Evolutionary conservation across 2,888 invertebrate genomes (phyloP).

Genomic region (Balanococcus diminutus): DNA sequence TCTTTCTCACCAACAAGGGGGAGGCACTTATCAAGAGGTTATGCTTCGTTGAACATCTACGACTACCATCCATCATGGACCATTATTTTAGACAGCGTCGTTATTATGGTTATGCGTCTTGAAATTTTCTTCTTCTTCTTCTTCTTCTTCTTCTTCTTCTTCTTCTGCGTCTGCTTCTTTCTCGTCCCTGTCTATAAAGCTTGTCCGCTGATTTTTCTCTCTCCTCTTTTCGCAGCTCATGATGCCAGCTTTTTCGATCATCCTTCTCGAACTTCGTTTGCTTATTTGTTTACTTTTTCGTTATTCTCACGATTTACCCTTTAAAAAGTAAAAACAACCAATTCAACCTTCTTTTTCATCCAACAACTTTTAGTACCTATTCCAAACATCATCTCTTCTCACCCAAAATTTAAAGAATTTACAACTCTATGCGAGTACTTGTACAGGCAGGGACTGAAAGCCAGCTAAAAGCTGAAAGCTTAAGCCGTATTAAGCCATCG

Average conservation of each 20-base stretch:
- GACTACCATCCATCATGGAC: slow-evolving; percentile 49
- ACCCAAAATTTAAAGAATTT: too few relatives aligned
- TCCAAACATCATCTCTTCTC: too few relatives aligned
- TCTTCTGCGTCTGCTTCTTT: background rate
- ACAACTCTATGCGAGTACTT: too few relatives aligned
- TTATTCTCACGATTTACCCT: background rate
- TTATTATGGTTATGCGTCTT: slow-evolving; percentile 39
- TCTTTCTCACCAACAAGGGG: background rate
- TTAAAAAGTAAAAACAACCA: too few relatives aligned
- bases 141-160: background rate
- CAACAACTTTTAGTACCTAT: too few relatives aligned
- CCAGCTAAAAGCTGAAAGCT: too few relatives aligned
- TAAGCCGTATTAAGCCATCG: too few relatives aligned
- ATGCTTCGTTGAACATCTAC: slow-evolving; percentile 43
- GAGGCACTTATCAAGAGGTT: slow-evolving; percentile 51
- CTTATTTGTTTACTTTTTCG: background rate
- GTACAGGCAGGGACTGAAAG: too few relatives aligned
- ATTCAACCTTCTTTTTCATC: too few relatives aligned
- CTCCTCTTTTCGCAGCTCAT: too few relatives aligned
- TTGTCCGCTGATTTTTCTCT: background rate
- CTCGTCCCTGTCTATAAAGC: background rate
- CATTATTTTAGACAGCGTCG: slow-evolving; percentile 46
- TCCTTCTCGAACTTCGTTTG: background rate
- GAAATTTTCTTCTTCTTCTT: slow-evolving; percentile 26
- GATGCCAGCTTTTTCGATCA: background rate